A percentile compares a stretch with the other conserved stretches of the same genome.
These are phyloP conservation scores for Sebastes elongatus DNA, from an alignment of 2,797 vertebrate genomes.

Conservation along the genomic window DNA sequence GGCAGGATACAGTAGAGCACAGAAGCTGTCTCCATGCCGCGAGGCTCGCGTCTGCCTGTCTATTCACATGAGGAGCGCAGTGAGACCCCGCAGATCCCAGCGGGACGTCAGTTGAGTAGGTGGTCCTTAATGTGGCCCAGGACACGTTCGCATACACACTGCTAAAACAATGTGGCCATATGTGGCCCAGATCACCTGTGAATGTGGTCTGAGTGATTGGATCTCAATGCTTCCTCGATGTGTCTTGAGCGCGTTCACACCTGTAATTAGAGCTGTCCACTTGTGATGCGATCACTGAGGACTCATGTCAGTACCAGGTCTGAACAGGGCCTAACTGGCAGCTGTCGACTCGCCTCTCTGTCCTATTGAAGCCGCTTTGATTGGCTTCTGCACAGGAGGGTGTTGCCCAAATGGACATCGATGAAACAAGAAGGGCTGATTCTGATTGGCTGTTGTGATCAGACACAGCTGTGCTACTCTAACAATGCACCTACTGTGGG, in stretches of 20 bases:
- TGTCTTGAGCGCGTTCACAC: background rate
- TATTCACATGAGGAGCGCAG: too few species aligned
- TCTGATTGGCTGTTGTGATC: conserved; percentile 49
- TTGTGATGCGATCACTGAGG: background rate
- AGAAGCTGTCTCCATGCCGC: too few species aligned
- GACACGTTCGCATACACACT: too few species aligned
- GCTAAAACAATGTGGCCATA: too few species aligned
- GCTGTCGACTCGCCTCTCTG: conserved; percentile 3
- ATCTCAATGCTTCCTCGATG: too few species aligned
- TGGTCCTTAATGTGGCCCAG: too few species aligned
- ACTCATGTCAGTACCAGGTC: background rate
- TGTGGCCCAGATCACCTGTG: too few species aligned
- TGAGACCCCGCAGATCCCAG: too few species aligned
- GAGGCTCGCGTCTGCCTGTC: too few species aligned
- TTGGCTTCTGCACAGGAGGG: conserved; percentile 2
- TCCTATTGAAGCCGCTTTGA: conserved; percentile 22
- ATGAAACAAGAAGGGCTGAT: background rate
- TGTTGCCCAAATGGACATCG: background rate
- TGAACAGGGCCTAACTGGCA: background rate
- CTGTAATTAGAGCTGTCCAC: background rate
- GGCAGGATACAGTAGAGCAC: too few species aligned
- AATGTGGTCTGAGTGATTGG: too few species aligned
- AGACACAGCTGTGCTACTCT: conserved; percentile 47
- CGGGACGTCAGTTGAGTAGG: too few species aligned
- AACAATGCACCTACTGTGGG: conserved; percentile 56